Percentiles rank a stretch among this genome's conserved stretches.
These are phyloP conservation scores for Diachrysia chrysitis DNA, from an alignment of 2,888 invertebrate species.

Conservation along the genomic window DNA sequence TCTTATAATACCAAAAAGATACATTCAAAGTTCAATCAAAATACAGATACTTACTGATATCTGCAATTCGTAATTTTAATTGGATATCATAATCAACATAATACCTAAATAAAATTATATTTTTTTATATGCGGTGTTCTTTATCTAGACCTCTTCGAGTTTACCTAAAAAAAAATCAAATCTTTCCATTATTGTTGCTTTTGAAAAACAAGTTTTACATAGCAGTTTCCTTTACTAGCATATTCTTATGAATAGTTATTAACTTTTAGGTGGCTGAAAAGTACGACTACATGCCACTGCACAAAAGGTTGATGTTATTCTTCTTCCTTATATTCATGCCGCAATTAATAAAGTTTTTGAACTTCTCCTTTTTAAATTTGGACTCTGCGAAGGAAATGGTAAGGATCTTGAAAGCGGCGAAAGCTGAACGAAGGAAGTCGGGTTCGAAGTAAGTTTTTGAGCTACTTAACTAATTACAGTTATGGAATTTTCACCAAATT, in stretches of 20 bases:
- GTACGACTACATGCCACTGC: conserved; percentile 76
- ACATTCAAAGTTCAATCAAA: not conserved
- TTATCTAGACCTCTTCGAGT: not conserved
- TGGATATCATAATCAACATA: not conserved
- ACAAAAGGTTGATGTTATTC: conserved; percentile 74
- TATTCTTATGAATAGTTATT: not conserved
- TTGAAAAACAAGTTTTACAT: no score
- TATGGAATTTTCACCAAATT: no score
- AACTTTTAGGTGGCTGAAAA: conserved; percentile 81
- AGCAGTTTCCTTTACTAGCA: not conserved
- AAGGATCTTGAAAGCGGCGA: conserved; percentile 77
- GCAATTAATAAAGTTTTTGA: conserved; percentile 68
- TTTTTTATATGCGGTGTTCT: not conserved
- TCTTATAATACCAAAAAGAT: not conserved
- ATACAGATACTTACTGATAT: not conserved
- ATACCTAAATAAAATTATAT: not conserved
- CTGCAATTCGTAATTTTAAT: not conserved
- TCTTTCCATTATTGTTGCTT: no score
- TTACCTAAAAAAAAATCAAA: no score
- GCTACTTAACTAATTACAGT: no score
- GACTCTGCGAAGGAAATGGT: conserved; percentile 75
- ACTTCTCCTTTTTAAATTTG: conserved; percentile 78
- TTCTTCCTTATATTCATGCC: conserved; percentile 77
- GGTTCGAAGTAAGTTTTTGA: conserved; percentile 72
- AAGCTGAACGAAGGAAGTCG: conserved; percentile 75